Base-by-base conservation (phyloP, 2,888 invertebrate genomes). In the Flexamia atlantica region DNA sequence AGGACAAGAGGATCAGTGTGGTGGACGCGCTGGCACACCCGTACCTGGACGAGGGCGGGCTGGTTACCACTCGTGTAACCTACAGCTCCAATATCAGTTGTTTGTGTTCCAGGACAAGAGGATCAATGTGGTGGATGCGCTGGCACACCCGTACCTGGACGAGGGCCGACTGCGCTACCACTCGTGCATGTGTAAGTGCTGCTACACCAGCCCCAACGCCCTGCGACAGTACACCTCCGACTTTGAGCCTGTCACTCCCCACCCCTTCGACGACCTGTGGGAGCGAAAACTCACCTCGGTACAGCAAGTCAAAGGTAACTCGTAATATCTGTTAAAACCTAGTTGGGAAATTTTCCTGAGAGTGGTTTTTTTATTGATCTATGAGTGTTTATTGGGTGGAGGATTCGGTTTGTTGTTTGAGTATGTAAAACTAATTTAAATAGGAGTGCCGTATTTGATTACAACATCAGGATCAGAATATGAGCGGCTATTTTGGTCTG, bases 101-200 rank as follows among this genome's bases (percentile, higher is more conserved):
- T 4, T 10, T 9, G 14, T 83, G 82, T 90, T 90, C 0, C 89
- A 97, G 96, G 95, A 97, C 89, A 98, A 98, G 91, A 94, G 99
- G 89, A 97, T 99, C 90, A 95, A 96, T 1, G 98, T 99, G 82
- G 95, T 96, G 84, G 98, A 99, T 90, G 99, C 99, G 42, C 92
- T 99, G 87, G 96, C 97, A 83, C 99, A 99, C 92, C 98, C 98
- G 9, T 99, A 99, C 92, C 92, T 99, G 87, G 99, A 99, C 90
- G 99, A 99, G 90, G 99, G 99, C 36, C 94, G 99, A 87, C 93
- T 99, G 89, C 95, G 99, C 89, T 99, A 99, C 92, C 99, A 99
- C 92, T 99, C 99, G 86, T 99, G 99, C 91, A 99, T 99, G 99
- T 99, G 99, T 93, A 96, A 96, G 90, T 99, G 99, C 90, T 99